These are phyloP conservation scores for Sphyrna mokarran DNA, from an alignment of 2,113 vertebrate genomes.

Conservation along the genomic window DNA sequence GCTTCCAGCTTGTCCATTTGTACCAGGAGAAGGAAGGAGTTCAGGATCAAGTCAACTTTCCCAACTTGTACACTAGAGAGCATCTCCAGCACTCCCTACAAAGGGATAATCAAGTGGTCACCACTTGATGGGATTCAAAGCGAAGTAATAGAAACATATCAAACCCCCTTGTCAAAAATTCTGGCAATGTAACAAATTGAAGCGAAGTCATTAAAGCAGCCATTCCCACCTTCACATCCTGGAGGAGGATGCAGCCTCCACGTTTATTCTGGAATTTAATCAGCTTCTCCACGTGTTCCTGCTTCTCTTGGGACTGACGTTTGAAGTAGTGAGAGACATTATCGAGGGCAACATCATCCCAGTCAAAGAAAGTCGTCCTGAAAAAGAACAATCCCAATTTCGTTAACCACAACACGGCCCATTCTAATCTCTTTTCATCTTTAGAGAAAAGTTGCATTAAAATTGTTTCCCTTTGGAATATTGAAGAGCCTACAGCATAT, in stretches of 20 bases:
- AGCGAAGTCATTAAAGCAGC: neutral
- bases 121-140: too few relatives aligned
- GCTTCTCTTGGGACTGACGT: neutral
- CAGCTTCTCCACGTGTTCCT: neutral
- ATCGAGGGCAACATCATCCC: neutral
- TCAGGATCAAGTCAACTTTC: neutral
- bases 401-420: neutral
- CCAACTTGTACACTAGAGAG: too few relatives aligned
- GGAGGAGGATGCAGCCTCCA: neutral
- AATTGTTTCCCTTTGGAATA: too few relatives aligned
- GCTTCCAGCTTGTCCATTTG: too few relatives aligned
- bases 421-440: too few relatives aligned
- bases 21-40: neutral
- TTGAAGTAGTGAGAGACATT: neutral
- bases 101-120: too few relatives aligned
- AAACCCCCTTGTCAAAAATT: too few relatives aligned
- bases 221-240: neutral
- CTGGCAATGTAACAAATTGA: too few relatives aligned
- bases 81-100: too few relatives aligned
- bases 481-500: too few relatives aligned
- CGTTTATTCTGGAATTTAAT: neutral
- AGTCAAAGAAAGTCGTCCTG: neutral
- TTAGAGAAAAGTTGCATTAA: too few relatives aligned
- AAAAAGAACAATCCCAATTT: neutral
- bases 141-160: too few relatives aligned